Evolutionary conservation across 2,888 invertebrate genomes (phyloP).

Genomic region (Apamea epomidion): DNA sequence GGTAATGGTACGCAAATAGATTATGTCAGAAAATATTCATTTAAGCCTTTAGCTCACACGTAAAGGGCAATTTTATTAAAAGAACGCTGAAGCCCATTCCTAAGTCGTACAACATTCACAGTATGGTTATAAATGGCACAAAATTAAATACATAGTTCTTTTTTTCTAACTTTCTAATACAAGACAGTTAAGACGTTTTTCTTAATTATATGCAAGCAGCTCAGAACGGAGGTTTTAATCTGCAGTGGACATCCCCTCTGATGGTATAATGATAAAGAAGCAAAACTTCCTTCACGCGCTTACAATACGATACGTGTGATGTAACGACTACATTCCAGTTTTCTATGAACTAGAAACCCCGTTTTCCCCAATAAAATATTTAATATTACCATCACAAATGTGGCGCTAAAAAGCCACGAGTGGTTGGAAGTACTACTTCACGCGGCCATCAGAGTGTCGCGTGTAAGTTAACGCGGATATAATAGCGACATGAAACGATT

Average conservation of each 20-base stretch:
- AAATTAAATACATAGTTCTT: background rate
- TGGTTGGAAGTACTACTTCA: constrained; percentile 4
- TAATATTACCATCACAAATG: background rate
- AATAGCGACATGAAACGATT: constrained; percentile 18
- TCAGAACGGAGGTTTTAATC: background rate
- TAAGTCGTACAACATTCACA: background rate
- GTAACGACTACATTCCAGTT: background rate
- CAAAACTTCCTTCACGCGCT: background rate
- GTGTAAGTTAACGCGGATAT: constrained; percentile 1
- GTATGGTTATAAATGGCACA: background rate
- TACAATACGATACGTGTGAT: background rate
- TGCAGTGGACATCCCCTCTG: background rate
- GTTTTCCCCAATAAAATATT: constrained; percentile 17
- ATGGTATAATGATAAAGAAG: no score
- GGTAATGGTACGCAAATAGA: background rate
- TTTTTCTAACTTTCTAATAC: background rate
- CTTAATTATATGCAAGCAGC: background rate
- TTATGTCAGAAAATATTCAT: constrained; percentile 10
- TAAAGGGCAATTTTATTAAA: background rate
- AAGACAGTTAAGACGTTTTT: background rate
- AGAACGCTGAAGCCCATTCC: background rate
- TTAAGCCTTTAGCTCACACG: background rate
- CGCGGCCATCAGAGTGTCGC: constrained; percentile 9
- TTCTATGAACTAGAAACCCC: background rate
- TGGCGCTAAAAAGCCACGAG: background rate